Base-by-base conservation (phyloP, 2,797 vertebrate species). In the Aulostomus chinensis region DNA sequence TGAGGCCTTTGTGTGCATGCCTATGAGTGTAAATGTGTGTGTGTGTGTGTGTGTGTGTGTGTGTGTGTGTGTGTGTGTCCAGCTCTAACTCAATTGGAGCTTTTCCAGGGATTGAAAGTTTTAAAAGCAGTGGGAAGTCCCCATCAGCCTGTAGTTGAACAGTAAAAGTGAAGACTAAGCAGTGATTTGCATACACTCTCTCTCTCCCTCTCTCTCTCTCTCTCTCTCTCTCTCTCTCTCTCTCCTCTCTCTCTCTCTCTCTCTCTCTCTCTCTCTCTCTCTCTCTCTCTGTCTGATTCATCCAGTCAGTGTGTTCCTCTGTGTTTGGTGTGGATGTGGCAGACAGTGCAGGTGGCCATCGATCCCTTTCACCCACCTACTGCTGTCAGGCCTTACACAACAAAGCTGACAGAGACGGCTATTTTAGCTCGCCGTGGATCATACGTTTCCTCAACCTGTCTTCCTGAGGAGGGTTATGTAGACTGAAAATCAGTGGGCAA, bases 331-430 rank as follows among this genome's bases (percentile, higher is more conserved):
- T 81, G 73, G 49, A 83, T 73, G 77, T 81, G 80, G 72, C 69
- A 88, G 86, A 86, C 87, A 70, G 83, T 68, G 64, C 86, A 87
- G 80, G 84, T 84, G 86, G 85, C 86, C 67, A 58, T 74, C 83
- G 79, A 80, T 59, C 69, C 63, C 66, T 64, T 58, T 80, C 85
- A 81, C 80, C 81, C 80, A 78, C 79, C 71, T 49, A 62, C 79
- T 73, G 86, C 75, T 84, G 81, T 75, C 76, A 48, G 54, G 36
- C 41, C 57, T 83, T 73, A 68, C 62, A 64, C 72, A 89, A 81
- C 73, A 60, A 68, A 77, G 41, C 37, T 8, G 42, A 51, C 41
- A 55, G 16, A 41, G 37, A 51, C 30, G 31, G 29, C 39, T 74
- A 53, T 73, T 73, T 46, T 59, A 64, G 58, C 65, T 43, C 29